Evolutionary conservation across 2,888 invertebrate species (phyloP).

Genomic region (Andrena chrysosceles): DNA sequence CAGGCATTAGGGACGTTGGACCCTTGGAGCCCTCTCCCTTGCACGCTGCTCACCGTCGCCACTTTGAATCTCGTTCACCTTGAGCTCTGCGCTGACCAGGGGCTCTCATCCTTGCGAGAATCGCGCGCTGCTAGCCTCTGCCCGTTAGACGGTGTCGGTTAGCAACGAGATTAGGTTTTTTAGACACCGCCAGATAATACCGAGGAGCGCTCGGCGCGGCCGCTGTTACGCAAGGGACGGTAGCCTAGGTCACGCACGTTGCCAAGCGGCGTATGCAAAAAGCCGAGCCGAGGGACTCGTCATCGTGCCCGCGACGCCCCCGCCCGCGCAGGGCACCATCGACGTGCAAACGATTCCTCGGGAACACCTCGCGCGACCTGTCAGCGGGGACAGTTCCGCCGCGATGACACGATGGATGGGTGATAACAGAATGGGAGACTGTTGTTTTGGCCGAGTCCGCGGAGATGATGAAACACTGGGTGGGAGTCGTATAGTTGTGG

Average conservation of each 20-base stretch:
- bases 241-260: slow-evolving; percentile 60
- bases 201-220: slow-evolving; percentile 26
- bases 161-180: slow-evolving; percentile 53
- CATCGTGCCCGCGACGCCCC: background rate
- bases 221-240: slow-evolving; percentile 48
- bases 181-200: slow-evolving; percentile 42
- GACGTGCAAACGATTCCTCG: background rate
- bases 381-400: background rate
- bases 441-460: too few species aligned
- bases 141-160: slow-evolving; percentile 4
- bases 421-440: too few species aligned
- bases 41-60: slow-evolving; percentile 76
- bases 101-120: slow-evolving; percentile 76
- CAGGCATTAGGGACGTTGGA: slow-evolving; percentile 76
- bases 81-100: slow-evolving; percentile 79
- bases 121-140: background rate
- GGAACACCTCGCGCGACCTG: background rate
- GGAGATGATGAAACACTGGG: too few species aligned
- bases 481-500: too few species aligned
- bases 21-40: slow-evolving; percentile 68
- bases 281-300: slow-evolving; percentile 12
- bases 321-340: background rate
- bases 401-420: too few species aligned
- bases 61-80: slow-evolving; percentile 84
- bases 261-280: slow-evolving; percentile 36